phyloP scores from a whole-genome alignment of 2,797 vertebrate genomes.

The Semaprochilodus insignis region DNA sequence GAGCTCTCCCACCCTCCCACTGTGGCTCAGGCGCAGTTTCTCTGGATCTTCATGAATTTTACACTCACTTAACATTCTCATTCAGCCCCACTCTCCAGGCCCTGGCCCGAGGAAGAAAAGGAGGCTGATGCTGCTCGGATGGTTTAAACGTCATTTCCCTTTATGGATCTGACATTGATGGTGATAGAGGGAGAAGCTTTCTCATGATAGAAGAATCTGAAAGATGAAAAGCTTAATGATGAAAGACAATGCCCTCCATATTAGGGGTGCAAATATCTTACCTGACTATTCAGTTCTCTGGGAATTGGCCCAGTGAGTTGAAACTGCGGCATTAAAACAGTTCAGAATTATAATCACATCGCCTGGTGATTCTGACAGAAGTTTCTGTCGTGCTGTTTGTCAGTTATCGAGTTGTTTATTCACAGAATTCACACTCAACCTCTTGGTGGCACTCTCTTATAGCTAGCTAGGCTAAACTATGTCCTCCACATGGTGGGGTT shows the following conservation, averaged over 20 bases:
- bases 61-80: constrained; percentile 58
- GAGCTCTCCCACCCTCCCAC: constrained; percentile 58
- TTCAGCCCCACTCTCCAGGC: constrained; percentile 58
- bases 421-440: too few species aligned
- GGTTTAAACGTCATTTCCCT: constrained; percentile 61
- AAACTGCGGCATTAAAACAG: neutral
- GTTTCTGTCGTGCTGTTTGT: too few species aligned
- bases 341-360: neutral
- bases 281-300: too few species aligned
- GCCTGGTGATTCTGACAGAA: too few species aligned
- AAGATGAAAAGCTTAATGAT: constrained; percentile 36
- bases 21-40: constrained; percentile 70
- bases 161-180: constrained; percentile 27
- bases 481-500: too few species aligned
- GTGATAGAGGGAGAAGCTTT: neutral
- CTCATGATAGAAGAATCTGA: constrained; percentile 26
- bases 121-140: constrained; percentile 53
- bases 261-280: too few species aligned
- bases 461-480: too few species aligned
- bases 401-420: too few species aligned
- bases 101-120: constrained; percentile 57
- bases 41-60: constrained; percentile 68
- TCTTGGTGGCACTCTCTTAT: too few species aligned
- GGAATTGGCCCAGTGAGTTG: neutral
- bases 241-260: constrained; percentile 41